Conservation (phyloP, 2,888 invertebrate genomes). For the Nomada goodeniana region DNA sequence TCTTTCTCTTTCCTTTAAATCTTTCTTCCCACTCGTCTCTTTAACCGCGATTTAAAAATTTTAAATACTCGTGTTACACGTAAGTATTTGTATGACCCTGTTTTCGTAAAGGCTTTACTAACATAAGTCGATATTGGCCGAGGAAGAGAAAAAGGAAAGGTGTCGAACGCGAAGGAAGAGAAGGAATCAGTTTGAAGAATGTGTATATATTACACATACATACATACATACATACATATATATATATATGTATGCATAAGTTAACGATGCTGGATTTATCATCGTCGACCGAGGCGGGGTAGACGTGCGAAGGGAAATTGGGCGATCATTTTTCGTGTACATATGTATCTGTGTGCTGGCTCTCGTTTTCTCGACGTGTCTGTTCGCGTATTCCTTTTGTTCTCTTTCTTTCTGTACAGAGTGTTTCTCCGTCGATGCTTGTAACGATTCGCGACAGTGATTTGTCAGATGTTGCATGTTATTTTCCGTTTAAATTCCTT, state of each 20-base stretch:
- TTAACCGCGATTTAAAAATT: constrained; percentile 73
- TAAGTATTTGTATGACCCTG: constrained; percentile 82
- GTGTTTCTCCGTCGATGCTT: constrained; percentile 22
- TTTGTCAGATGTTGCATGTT: no score
- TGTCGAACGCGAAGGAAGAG: constrained; percentile 51
- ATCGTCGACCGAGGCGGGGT: constrained; percentile 1
- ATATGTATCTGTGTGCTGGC: neutral
- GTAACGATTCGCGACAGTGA: neutral
- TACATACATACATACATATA: no score
- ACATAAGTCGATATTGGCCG: constrained; percentile 79
- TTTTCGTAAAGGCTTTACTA: constrained; percentile 82
- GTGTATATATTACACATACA: neutral
- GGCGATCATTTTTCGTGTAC: neutral
- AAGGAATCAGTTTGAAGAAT: constrained; percentile 24
- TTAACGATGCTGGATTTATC: neutral
- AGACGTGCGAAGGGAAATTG: constrained; percentile 6
- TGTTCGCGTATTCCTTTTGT: neutral
- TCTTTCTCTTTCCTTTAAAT: neutral
- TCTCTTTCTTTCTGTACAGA: neutral
- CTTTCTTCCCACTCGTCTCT: constrained; percentile 6
- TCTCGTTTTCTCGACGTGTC: constrained; percentile 2
- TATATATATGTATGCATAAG: no score
- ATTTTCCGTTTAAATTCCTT: no score
- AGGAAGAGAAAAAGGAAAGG: constrained; percentile 69
- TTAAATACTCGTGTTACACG: constrained; percentile 80